These are phyloP conservation scores for Luscinia luscinia DNA, from an alignment of 2,797 vertebrate genomes.

Conservation along the genomic window DNA sequence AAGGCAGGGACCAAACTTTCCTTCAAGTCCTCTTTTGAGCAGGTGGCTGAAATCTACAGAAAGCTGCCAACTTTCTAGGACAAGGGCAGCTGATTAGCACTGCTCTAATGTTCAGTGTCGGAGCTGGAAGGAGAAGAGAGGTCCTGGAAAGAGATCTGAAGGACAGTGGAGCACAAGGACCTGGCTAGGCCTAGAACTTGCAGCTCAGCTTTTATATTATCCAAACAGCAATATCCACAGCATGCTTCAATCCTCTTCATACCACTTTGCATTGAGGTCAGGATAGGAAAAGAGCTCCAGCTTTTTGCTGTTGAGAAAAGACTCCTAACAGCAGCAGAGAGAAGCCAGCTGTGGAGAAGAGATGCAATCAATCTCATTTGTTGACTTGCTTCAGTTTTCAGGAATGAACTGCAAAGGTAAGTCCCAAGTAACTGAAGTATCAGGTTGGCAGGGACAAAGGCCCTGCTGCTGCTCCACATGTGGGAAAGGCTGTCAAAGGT, in stretches of 20 bases:
- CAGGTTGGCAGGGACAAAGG: neutral
- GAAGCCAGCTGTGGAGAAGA: neutral
- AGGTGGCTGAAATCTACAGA: constrained; percentile 4
- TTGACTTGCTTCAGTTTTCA: neutral
- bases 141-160: neutral
- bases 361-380: neutral
- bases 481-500: neutral
- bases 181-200: neutral
- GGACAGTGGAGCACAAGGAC: neutral
- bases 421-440: neutral
- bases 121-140: neutral
- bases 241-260: neutral
- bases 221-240: neutral
- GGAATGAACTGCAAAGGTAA: neutral
- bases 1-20: neutral
- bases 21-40: neutral
- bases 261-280: neutral
- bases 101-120: neutral
- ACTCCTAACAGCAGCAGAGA: neutral
- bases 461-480: neutral
- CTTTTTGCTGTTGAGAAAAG: neutral
- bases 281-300: neutral
- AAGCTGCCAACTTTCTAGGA: neutral
- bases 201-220: neutral
- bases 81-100: neutral